Evolutionary conservation across 1,140 invertebrate genomes (phyloP), one percentile per base, ranked within the genome.

Genomic region (Ephestia elutella): DNA sequence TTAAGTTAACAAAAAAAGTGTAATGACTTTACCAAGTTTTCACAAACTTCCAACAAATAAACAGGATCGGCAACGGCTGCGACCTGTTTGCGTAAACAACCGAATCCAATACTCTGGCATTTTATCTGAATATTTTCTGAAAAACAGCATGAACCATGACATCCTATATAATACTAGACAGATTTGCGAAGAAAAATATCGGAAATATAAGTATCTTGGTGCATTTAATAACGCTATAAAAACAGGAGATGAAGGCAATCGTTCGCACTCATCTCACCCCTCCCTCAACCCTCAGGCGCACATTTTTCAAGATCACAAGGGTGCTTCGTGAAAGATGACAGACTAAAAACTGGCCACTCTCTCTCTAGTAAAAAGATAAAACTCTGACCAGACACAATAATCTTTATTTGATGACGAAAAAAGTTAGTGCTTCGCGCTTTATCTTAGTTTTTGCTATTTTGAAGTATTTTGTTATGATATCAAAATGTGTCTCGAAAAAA

Each of bases 181-280:
- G n/a, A 44, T 44, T 38, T 38, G 32, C 8, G 32, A 38, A 13
- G 32, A 44, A 15, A 44, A 15, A 44, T 44, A 44, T 44, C 13
- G 38, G 10, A 44, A 1, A 44, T 44, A 44, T 44, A 44, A 44
- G n/a, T 15, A 15, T 44, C 38, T 44, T 44, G 38, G 38, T 44
- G 25, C 55, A 56, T 56, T 56, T 56, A 56, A 56, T 56, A 56
- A 56, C 35, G 55, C 44, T 28, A 56, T 56, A 56, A 56, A 56
- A 56, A 48, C 55, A 49, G 35, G 44, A n/a, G 38, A 48, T 56
- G 55, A 49, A 11, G 55, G 55, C 55, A 48, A 56, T 56, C 55
- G 21, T 5, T 49, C 21, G 44, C 55, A 56, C n/a, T 17, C 55
- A 17, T 32, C 38, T 11, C 35, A 5, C 3, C 13, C 32, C 32